Evolutionary conservation across 2,797 vertebrate genomes (phyloP), one percentile per base, ranked within the genome.

Genomic region (Acropternis orthonyx): DNA sequence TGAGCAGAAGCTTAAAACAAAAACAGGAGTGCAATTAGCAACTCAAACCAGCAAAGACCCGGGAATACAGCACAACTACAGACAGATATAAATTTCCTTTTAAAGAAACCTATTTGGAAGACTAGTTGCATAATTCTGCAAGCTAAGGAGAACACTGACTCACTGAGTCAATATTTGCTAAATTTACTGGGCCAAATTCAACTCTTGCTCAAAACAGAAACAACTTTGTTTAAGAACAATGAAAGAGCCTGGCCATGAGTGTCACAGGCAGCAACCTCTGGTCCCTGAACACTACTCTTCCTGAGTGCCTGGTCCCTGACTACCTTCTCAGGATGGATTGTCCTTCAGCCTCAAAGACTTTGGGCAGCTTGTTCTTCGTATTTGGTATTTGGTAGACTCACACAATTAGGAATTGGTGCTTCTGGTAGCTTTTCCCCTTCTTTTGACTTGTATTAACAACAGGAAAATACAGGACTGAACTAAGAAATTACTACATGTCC

Each of bases 101-200:
- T 89, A 95, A 94, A 97, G 80, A 92, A 87, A 89, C 46, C 68
- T 26, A 22, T 46, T 88, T 89, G 41, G 68, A 92, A 46, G 61
- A 85, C 44, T 26, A 63, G 41, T 93, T 91, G 80, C 73, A 92
- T 93, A 94, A 94, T 93, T 89, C 49, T 92, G 67, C 88, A 95
- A 93, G 77, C 59, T 95, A 88, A 93, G 85, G 77, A 56, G 76
- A 79, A 58, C 85, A 92, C 66, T 95, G 89, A 96, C 94, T 97
- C 95, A 93, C 44, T 94, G 85, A 96, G 76, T 88, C 95, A 97
- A 90, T 94, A 95, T 96, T 96, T 96, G 71, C 67, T 92, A 79
- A 81, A 71, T 69, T 85, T 73, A 7, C 48, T 37, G 67, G 76
- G 88, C 93, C 91, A 96, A 93, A 92, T 94, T 95, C 94, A 93